These are phyloP conservation scores for Meandrina meandrites DNA, from an alignment of 92 coral and sea anemone genomes.

Conservation along the genomic window DNA sequence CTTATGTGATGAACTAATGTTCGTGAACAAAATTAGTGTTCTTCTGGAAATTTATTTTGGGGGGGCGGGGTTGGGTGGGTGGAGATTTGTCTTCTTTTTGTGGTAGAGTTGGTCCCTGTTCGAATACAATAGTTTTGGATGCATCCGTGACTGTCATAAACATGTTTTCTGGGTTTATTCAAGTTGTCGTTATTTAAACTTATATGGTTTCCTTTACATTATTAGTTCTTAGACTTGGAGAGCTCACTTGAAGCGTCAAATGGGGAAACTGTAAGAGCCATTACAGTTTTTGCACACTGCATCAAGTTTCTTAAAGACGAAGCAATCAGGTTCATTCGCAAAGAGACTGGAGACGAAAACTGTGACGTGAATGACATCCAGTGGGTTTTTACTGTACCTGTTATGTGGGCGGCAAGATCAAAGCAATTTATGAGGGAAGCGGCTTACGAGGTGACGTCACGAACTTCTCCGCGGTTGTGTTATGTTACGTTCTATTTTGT, in stretches of 20 bases:
- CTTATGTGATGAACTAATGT: too few species aligned
- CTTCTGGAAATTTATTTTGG: too few species aligned
- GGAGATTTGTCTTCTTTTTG: too few species aligned
- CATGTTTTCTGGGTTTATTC: too few species aligned
- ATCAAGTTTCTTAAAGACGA: conserved; percentile 2
- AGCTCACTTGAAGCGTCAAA: conserved; percentile 1
- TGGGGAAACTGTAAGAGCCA: conserved; percentile 6
- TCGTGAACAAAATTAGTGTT: too few species aligned
- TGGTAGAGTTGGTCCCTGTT: too few species aligned
- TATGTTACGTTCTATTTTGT: too few species aligned
- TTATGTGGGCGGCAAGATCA: background rate
- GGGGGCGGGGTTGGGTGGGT: too few species aligned
- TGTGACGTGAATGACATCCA: background rate
- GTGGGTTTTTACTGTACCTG: conserved; percentile 23
- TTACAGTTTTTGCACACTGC: conserved; percentile 18
- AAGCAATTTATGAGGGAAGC: conserved; percentile 34
- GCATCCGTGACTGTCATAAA: too few species aligned
- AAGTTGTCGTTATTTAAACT: too few species aligned
- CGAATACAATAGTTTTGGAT: too few species aligned
- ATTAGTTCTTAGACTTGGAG: background rate
- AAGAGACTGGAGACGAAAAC: conserved; percentile 2
- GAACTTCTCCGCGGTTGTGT: background rate
- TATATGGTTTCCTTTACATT: background rate
- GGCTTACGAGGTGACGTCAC: conserved; percentile 13
- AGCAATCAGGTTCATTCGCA: background rate